These are phyloP conservation scores for Caenorhabditis parvicauda DNA, from an alignment of 2,888 invertebrate genomes.

Conservation along the genomic window DNA sequence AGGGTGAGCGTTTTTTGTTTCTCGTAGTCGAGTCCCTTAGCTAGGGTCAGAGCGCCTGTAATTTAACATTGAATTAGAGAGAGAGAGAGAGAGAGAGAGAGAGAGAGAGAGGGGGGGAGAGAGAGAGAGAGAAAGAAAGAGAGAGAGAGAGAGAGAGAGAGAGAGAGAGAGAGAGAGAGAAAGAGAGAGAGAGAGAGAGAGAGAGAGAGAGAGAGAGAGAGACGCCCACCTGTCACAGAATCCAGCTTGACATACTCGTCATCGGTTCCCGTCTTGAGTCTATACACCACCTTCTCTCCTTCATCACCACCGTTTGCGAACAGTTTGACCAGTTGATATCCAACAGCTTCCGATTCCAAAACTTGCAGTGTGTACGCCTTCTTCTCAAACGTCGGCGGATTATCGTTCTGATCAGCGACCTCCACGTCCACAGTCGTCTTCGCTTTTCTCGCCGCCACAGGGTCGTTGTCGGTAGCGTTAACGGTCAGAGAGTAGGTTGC, in stretches of 20 bases:
- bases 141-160: too few relatives aligned
- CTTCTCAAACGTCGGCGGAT: conserved; percentile 62
- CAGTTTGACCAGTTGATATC: conserved; percentile 42
- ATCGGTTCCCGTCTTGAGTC: conserved; percentile 17
- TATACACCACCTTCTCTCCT: conserved; percentile 36
- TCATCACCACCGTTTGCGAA: conserved; percentile 69
- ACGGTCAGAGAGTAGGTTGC: conserved; percentile 53
- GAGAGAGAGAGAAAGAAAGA: too few relatives aligned
- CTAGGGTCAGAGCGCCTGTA: conserved; percentile 28
- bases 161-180: too few relatives aligned
- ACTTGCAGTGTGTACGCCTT: conserved; percentile 42
- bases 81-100: too few relatives aligned
- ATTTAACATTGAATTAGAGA: too few relatives aligned
- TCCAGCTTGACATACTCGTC: conserved; percentile 27
- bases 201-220: too few relatives aligned
- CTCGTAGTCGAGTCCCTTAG: conserved; percentile 69
- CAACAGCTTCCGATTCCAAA: conserved; percentile 39
- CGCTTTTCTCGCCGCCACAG: conserved; percentile 63
- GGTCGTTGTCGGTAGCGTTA: conserved; percentile 72
- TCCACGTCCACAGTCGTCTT: conserved; percentile 26
- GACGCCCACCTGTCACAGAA: conserved; percentile 14
- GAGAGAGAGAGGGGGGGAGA: too few relatives aligned
- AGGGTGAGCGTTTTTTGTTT: conserved; percentile 78
- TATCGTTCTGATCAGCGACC: conserved; percentile 65
- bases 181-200: not conserved